phyloP scores from a whole-genome alignment of 2,797 vertebrate species.

The Ptychobarbus kaznakovi region DNA sequence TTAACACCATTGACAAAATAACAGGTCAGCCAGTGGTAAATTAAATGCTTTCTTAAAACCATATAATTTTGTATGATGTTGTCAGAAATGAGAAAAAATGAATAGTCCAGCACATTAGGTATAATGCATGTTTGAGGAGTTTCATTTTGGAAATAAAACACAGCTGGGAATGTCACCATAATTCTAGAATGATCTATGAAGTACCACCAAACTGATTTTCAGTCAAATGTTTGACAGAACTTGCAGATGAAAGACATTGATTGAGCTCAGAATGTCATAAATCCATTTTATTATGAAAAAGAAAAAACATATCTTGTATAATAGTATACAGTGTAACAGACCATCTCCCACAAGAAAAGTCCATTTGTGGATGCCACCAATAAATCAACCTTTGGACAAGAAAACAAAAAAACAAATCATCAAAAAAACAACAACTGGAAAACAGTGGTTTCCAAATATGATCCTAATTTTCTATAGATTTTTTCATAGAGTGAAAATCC shows the following conservation, averaged over 20 bases:
- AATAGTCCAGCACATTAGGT: background rate
- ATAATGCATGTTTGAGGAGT: background rate
- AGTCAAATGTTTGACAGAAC: slow-evolving; percentile 13
- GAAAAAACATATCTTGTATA: slow-evolving; percentile 72
- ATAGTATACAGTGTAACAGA: slow-evolving; percentile 84
- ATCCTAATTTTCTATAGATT: background rate
- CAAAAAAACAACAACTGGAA: slow-evolving; percentile 27
- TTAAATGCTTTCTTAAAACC: background rate
- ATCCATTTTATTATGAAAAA: slow-evolving; percentile 82
- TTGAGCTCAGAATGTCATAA: slow-evolving; percentile 66
- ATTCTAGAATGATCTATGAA: background rate
- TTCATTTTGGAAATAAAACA: background rate
- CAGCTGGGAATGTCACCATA: background rate
- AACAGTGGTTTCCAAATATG: slow-evolving; percentile 38
- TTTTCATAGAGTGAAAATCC: background rate
- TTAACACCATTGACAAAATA: background rate
- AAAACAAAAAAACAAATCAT: slow-evolving; percentile 18
- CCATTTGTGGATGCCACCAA: slow-evolving; percentile 64
- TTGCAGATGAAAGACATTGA: background rate
- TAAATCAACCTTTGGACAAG: slow-evolving; percentile 49
- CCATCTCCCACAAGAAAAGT: slow-evolving; percentile 76
- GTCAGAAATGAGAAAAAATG: background rate
- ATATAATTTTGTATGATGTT: background rate
- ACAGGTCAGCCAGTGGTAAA: background rate
- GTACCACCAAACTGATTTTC: background rate